These are phyloP conservation scores for Colinus virginianus DNA, from an alignment of 2,113 vertebrate species.

Conservation along the genomic window DNA sequence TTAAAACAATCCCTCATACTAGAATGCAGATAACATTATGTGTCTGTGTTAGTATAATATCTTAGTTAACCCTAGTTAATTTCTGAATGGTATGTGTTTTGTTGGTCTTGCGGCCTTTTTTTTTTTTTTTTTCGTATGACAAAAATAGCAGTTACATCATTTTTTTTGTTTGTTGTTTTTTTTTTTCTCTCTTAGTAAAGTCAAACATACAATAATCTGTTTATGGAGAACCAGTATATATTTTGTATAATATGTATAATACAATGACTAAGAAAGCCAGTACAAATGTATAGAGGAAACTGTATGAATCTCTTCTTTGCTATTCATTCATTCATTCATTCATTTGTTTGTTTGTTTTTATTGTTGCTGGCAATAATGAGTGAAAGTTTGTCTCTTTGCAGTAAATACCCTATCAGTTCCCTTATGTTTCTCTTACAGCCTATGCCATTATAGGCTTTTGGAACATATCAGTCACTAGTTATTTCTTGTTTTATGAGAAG, in stretches of 20 bases:
- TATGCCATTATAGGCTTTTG: not conserved
- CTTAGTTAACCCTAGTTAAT: not conserved
- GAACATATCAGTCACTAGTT: too few species aligned
- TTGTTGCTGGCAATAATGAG: not conserved
- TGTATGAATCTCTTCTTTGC: accelerated
- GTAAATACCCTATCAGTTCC: not conserved
- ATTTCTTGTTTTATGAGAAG: not conserved
- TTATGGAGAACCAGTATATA: not conserved
- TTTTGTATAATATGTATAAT: not conserved
- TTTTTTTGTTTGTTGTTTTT: too few species aligned
- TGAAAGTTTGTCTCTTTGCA: not conserved
- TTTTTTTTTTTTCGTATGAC: not conserved
- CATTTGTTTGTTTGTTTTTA: not conserved
- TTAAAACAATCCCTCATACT: not conserved
- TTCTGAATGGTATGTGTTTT: not conserved
- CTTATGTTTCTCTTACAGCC: not conserved
- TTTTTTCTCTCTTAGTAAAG: not conserved
- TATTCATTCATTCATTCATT: too few species aligned
- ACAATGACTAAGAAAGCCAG: not conserved
- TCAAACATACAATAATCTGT: not conserved
- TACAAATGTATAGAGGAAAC: not conserved
- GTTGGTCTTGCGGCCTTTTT: not conserved
- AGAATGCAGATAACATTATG: not conserved
- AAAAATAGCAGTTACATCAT: too few species aligned
- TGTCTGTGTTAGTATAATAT: not conserved